These are phyloP conservation scores for Apostichopus leukothele DNA, from an alignment of 53 echinoderm and acorn worm genomes.

Conservation along the genomic window DNA sequence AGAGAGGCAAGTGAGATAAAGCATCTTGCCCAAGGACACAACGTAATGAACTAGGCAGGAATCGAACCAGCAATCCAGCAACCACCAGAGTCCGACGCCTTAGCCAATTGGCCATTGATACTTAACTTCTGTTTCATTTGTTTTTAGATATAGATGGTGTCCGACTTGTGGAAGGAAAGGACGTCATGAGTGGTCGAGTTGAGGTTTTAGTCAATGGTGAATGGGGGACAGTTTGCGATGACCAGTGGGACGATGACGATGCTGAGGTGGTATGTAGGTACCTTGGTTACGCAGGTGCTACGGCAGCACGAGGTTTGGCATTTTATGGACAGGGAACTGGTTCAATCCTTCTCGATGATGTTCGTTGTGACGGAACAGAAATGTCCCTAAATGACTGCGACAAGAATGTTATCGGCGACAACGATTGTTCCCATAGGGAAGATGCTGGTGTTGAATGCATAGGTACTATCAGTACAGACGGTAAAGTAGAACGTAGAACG, in stretches of 20 bases:
- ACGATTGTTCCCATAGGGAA: not conserved
- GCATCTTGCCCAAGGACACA: no score
- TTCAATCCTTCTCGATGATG: not conserved
- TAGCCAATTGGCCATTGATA: no score
- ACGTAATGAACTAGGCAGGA: no score
- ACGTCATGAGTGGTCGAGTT: not conserved
- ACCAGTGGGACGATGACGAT: not conserved
- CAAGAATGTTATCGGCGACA: not conserved
- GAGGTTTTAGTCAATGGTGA: not conserved
- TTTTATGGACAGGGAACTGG: not conserved
- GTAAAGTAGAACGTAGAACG: no score
- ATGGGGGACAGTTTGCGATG: constrained; percentile 7
- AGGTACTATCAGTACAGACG: no score
- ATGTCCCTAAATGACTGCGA: not conserved
- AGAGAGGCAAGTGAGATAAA: no score
- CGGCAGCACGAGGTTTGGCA: not conserved
- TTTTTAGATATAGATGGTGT: not conserved
- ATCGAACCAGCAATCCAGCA: no score
- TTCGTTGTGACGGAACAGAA: not conserved
- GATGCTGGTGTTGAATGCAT: not conserved
- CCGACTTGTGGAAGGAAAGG: not conserved
- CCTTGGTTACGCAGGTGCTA: not conserved
- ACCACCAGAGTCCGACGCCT: no score
- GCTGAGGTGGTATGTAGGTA: not conserved
- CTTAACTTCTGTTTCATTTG: no score